A percentile compares a stretch with the other conserved stretches of the same genome.
Conservation (phyloP, 2,113 vertebrate genomes). For the Albula goreensis region DNA sequence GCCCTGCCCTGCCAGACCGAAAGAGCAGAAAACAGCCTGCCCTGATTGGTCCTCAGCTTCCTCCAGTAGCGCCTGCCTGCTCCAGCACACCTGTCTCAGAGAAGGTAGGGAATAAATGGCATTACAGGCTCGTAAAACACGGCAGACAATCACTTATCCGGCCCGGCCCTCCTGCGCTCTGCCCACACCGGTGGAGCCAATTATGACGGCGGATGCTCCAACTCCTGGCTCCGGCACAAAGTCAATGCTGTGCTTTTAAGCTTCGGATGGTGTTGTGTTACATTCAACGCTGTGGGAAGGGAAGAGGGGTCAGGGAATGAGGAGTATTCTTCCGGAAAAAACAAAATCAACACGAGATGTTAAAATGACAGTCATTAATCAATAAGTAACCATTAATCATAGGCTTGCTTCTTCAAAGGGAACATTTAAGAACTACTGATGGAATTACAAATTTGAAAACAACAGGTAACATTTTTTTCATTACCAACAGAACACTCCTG, state of each 20-base stretch:
- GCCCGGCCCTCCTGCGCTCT: background rate
- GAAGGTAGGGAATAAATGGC: background rate
- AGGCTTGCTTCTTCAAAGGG: too few relatives aligned
- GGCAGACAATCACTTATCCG: constrained; percentile 13
- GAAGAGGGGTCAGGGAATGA: background rate
- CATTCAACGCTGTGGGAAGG: background rate
- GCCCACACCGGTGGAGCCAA: constrained; percentile 15
- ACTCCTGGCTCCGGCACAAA: background rate
- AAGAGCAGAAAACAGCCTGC: background rate
- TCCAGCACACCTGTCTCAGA: background rate
- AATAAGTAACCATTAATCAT: too few relatives aligned
- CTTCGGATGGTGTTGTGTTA: background rate
- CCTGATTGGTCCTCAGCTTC: background rate
- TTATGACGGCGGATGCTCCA: constrained; percentile 14
- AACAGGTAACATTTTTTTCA: too few relatives aligned
- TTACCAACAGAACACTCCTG: too few relatives aligned
- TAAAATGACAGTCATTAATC: too few relatives aligned
- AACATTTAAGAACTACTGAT: too few relatives aligned
- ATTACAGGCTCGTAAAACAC: background rate
- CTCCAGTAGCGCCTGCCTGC: background rate
- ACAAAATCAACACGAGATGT: too few relatives aligned
- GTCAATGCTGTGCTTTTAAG: background rate
- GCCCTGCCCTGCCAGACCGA: background rate
- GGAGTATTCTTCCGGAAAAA: background rate
- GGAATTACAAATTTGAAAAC: too few relatives aligned